A percentile compares a stretch with the other conserved stretches of the same genome.
Evolutionary conservation across 1,140 invertebrate species (phyloP).

Genomic region (Solenopsis invicta): DNA sequence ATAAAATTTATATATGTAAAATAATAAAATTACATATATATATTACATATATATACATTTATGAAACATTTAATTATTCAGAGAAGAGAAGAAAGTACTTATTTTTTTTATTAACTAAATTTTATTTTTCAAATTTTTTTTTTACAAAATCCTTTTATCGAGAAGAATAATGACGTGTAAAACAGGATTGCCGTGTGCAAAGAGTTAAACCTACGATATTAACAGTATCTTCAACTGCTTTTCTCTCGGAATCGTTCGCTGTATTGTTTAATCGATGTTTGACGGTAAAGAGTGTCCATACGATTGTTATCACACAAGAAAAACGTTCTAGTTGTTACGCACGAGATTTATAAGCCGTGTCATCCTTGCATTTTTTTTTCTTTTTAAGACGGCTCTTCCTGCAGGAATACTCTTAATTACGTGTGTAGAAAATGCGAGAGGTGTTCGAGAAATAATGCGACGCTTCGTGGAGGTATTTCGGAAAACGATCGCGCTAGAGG

Average conservation of each 20-base stretch:
- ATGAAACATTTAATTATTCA: slow-evolving; percentile 21
- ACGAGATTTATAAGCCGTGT: slow-evolving; percentile 36
- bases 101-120: background rate
- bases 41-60: background rate
- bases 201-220: slow-evolving; percentile 44
- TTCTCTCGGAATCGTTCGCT: slow-evolving; percentile 47
- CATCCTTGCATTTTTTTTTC: slow-evolving; percentile 27
- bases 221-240: slow-evolving; percentile 5
- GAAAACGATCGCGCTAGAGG: background rate
- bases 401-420: slow-evolving; percentile 31
- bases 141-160: background rate
- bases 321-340: slow-evolving; percentile 32
- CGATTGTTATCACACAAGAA: slow-evolving; percentile 53
- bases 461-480: background rate
- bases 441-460: slow-evolving; percentile 46
- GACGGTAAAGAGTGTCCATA: slow-evolving; percentile 49
- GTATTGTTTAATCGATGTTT: slow-evolving; percentile 56
- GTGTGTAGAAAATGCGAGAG: slow-evolving; percentile 48
- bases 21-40: slow-evolving; percentile 9
- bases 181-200: slow-evolving; percentile 28
- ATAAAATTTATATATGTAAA: background rate
- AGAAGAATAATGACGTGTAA: background rate
- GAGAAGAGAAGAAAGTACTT: background rate
- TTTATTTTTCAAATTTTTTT: slow-evolving; percentile 21
- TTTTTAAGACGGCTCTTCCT: slow-evolving; percentile 5